phyloP scores from a whole-genome alignment of 1,140 invertebrate species.

The Bursaphelenchus mucronatus region DNA sequence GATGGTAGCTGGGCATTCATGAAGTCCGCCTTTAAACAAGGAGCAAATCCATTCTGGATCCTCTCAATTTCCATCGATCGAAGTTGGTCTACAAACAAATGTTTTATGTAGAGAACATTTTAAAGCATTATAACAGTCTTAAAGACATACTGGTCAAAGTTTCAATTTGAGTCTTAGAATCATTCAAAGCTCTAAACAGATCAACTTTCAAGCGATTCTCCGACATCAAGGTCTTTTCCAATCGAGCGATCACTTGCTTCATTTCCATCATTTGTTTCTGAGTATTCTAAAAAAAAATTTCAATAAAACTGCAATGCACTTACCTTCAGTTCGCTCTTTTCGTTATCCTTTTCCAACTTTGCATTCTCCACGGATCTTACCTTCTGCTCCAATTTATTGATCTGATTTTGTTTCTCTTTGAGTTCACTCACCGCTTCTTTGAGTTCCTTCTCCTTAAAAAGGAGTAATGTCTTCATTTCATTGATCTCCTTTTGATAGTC shows the following conservation, averaged over 20 bases:
- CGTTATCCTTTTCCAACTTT: constrained; percentile 6
- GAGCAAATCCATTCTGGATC: too few relatives aligned
- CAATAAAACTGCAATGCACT: background rate
- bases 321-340: constrained; percentile 12
- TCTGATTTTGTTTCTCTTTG: constrained; percentile 33
- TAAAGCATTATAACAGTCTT: too few relatives aligned
- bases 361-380: constrained; percentile 24
- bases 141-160: constrained; percentile 31
- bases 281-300: constrained; percentile 26
- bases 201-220: constrained; percentile 46
- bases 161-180: constrained; percentile 47
- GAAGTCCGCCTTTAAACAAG: too few relatives aligned
- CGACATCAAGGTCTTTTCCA: constrained; percentile 45
- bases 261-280: constrained; percentile 30
- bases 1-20: constrained; percentile 4
- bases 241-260: constrained; percentile 30
- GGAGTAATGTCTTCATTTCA: constrained; percentile 31
- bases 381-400: constrained; percentile 37
- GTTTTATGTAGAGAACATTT: too few relatives aligned
- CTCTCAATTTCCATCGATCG: too few relatives aligned
- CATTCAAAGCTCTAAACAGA: constrained; percentile 41
- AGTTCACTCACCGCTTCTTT: constrained; percentile 33
- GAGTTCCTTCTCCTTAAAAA: constrained; percentile 38
- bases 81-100: too few relatives aligned
- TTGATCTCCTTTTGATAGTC: constrained; percentile 13